Base-by-base conservation (phyloP, 2,113 vertebrate species). In the Parotia lawesii region DNA sequence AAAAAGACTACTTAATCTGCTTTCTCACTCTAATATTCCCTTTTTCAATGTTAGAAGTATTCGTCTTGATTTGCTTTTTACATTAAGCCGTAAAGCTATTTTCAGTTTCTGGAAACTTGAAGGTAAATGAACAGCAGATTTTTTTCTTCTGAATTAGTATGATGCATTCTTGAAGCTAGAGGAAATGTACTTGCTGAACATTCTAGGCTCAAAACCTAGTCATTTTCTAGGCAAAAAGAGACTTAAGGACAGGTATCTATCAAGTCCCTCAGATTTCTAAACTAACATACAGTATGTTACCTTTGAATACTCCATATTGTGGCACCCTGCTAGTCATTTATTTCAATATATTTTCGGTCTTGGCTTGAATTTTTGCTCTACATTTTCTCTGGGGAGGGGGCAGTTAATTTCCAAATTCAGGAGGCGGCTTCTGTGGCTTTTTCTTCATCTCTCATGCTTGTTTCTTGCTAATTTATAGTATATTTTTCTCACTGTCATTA, bases 321-420 rank as follows among this genome's bases (percentile, higher is more conserved):
- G 12, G 1, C 15, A 44, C 2, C 10, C 29, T 57, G 6, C 3
- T 56, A 51, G 7, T 4, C 29, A 8, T 56, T 50, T 76, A 25
- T 60, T 91, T 62, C 27, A 74, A 19, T 3, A 16, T 18, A 3
- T 28, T 66, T 67, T 45, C 20, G 72, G 8, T 44, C 7, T 62
- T 16, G 74, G 6, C 29, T 60, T 53, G 23, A 53, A 12, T 37
- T 65, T 56, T 80, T 61, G 5, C 5, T 58, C 8, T 2, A 2
- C 42, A 17, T 82, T 75, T 91, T 62, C 13, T n/a, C 25, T 37
- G 6, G 1, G 3, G 5, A 66, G 1, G 3, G 2, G 4, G 0
- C 20, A 58, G 5, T 33, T 72, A 16, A 40, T 70, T 91, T 89
- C 33, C 3, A 17, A 40, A 58, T 78, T 50, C 5, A 65, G 25